Evolutionary conservation across 2,113 vertebrate genomes (phyloP).

Genomic region (Ascaphus truei): DNA sequence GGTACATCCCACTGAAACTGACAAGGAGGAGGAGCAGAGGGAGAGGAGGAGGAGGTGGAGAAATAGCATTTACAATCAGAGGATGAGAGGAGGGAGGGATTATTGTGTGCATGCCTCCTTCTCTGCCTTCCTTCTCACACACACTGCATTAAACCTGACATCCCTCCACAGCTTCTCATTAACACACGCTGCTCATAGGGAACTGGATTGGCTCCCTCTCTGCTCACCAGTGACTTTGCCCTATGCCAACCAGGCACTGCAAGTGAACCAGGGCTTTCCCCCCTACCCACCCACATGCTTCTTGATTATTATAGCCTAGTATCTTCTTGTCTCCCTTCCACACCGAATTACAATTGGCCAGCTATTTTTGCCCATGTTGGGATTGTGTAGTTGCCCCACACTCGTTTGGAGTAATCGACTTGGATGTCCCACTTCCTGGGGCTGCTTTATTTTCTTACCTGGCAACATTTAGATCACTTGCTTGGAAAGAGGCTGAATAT

Average conservation of each 20-base stretch:
- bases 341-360: too few relatives aligned
- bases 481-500: conserved; percentile 38
- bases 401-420: conserved; percentile 43
- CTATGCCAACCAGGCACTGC: background rate
- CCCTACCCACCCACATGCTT: background rate
- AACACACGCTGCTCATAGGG: background rate
- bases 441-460: conserved; percentile 43
- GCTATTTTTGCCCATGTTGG: background rate
- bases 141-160: conserved; percentile 10
- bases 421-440: conserved; percentile 64
- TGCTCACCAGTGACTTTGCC: conserved; percentile 9
- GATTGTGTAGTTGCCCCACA: conserved; percentile 9
- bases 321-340: background rate
- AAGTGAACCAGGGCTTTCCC: background rate
- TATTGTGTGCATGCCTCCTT: background rate
- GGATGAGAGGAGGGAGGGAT: conserved; percentile 8
- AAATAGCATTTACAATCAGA: conserved; percentile 5
- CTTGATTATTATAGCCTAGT: background rate
- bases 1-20: background rate
- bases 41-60: background rate
- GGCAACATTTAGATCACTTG: conserved; percentile 44
- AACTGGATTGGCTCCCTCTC: background rate
- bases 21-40: conserved; percentile 6
- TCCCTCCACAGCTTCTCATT: conserved; percentile 5
- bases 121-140: background rate